Base-by-base conservation (phyloP, 2,797 vertebrate genomes). In the Thamnophis elegans region DNA sequence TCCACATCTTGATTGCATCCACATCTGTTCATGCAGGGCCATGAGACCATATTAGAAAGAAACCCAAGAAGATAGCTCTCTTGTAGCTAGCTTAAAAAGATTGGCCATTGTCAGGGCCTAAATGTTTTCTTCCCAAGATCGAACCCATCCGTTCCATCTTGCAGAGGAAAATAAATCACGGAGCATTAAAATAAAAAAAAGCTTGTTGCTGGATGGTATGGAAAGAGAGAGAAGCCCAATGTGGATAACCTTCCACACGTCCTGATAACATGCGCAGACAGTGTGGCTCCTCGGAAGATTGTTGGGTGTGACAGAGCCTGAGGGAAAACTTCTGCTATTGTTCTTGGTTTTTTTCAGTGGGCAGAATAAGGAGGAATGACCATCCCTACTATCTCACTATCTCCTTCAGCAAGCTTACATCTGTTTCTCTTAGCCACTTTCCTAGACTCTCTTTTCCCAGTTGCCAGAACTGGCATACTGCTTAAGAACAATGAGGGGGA, bases 261-360 rank as follows among this genome's bases (percentile, higher is more conserved):
- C 65, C 78, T 58, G 89, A 90, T 90, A 92, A 92, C 78, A 85
- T 26, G 65, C 25, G 8, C 87, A 93, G 90, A 93, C 86, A 91
- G 88, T 32, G 16, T 91, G 92, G 73, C 86, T 93, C 90, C 90
- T 88, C 68, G 56, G 85, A 54, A 62, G 14, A 26, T 59, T 91
- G 91, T 58, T 58, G 28, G 25, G 42, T 62, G 56, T 60, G 89
- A n/a, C 5, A 54, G 89, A 82, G 68, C 86, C 32, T 88, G 42
- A 54, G n/a, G 56, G 68, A 25, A 87, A 90, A 53, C 68, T 58
- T 85, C 22, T 78, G 85, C 85, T 51, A 14, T 5, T 85, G 42
- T 54, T 53, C 20, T 47, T 12, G 3, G 25, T 73, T 47, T 89
- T 32, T 22, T 42, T 10, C 25, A 47, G 36, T 32, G 13, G 22